These are phyloP conservation scores for Formica selysi DNA, from an alignment of 1,140 invertebrate genomes.

Conservation along the genomic window DNA sequence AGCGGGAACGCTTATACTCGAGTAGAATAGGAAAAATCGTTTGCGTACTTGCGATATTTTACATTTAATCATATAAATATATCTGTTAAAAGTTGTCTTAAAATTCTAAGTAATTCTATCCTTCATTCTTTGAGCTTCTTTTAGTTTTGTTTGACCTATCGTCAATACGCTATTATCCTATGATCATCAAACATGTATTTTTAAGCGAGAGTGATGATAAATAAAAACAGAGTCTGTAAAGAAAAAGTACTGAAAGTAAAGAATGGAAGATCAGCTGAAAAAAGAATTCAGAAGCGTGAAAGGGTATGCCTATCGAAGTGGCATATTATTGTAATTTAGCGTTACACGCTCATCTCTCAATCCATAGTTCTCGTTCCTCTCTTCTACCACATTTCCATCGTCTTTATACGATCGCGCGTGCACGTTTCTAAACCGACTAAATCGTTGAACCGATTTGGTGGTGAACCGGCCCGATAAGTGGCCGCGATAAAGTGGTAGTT, in stretches of 20 bases:
- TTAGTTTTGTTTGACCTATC: background rate
- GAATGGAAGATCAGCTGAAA: background rate
- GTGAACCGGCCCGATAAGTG: conserved; percentile 74
- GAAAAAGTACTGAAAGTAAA: background rate
- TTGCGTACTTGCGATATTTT: background rate
- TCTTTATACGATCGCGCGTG: conserved; percentile 29
- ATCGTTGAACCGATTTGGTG: conserved; percentile 73
- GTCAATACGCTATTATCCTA: background rate
- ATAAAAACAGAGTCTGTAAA: background rate
- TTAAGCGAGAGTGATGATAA: background rate
- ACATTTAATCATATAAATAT: background rate
- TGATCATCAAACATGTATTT: background rate
- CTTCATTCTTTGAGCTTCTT: background rate
- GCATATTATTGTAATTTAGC: background rate
- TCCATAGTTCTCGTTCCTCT: background rate
- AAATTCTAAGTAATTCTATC: background rate
- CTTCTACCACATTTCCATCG: background rate
- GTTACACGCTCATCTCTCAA: conserved; percentile 16
- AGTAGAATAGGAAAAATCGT: background rate
- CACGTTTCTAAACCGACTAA: conserved; percentile 60
- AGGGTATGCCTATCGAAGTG: background rate
- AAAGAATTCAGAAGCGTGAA: background rate
- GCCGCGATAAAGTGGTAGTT: conserved; percentile 72
- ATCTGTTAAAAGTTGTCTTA: background rate
- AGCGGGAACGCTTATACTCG: conserved; percentile 1